These are phyloP conservation scores for Chamaedrilus cognettii DNA, from an alignment of 2,888 invertebrate genomes.

Conservation along the genomic window DNA sequence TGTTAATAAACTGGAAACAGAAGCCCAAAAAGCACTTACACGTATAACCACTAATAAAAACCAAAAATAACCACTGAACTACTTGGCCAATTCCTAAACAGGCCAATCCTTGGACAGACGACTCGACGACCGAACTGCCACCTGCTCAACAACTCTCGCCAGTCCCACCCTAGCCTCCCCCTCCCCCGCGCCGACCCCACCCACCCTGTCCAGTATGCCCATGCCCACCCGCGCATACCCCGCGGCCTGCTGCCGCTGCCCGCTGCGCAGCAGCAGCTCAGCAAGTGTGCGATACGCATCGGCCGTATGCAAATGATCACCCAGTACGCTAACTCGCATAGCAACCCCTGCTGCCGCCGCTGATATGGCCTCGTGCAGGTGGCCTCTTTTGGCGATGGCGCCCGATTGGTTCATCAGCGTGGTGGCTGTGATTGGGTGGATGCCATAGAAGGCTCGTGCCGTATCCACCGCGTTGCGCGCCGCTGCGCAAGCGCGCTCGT, in stretches of 20 bases:
- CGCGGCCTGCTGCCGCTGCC: constrained; percentile 30
- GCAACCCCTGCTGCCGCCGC: constrained; percentile 26
- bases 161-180: background rate
- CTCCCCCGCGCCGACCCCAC: background rate
- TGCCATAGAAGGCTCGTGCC: constrained; percentile 23
- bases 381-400: constrained; percentile 31
- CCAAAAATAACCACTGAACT: too few species aligned
- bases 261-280: constrained; percentile 33
- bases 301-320: constrained; percentile 34
- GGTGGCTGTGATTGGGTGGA: constrained; percentile 33
- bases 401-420: constrained; percentile 26
- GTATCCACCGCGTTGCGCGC: constrained; percentile 33
- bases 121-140: background rate
- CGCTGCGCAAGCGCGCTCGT: constrained; percentile 25
- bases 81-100: too few species aligned
- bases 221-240: constrained; percentile 29
- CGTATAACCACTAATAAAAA: too few species aligned
- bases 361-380: constrained; percentile 25
- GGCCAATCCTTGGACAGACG: too few species aligned
- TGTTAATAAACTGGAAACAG: too few species aligned
- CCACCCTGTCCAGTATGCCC: constrained; percentile 30
- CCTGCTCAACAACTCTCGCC: background rate
- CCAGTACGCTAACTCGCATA: constrained; percentile 29
- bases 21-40: too few species aligned
- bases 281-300: constrained; percentile 31